Evolutionary conservation across 1,140 invertebrate genomes (phyloP).

Genomic region (Drosophila asahinai): DNA sequence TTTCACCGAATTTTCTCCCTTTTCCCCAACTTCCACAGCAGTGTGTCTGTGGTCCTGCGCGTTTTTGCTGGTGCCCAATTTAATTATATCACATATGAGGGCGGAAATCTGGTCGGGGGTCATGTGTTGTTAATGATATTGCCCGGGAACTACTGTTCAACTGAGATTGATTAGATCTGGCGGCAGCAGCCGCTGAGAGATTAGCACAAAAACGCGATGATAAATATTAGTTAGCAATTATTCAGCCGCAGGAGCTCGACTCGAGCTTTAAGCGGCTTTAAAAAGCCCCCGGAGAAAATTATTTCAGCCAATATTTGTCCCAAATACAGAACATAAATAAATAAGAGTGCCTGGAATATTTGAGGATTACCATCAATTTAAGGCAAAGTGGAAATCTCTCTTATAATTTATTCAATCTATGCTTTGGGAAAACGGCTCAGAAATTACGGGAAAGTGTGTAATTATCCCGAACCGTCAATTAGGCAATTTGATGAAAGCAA

Average conservation of each 20-base stretch:
- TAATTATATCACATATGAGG: conserved; percentile 67
- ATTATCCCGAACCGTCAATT: conserved; percentile 17
- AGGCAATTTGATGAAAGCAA: conserved; percentile 17
- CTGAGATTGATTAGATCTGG: conserved; percentile 68
- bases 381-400: not conserved
- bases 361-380: conserved; percentile 5
- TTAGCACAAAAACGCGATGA: conserved; percentile 39
- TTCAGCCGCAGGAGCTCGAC: not conserved
- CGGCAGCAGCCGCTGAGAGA: conserved; percentile 20
- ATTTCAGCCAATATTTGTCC: conserved; percentile 15
- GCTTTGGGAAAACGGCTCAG: not conserved
- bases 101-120: conserved; percentile 23
- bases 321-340: conserved; percentile 6
- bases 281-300: not conserved
- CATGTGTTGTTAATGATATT: conserved; percentile 75
- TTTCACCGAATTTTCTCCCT: conserved; percentile 8
- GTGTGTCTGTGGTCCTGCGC: conserved; percentile 13
- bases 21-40: not conserved
- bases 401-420: conserved; percentile 32
- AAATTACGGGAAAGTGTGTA: not conserved
- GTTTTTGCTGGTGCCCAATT: conserved; percentile 50
- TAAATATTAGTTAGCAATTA: conserved; percentile 55
- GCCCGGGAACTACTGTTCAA: conserved; percentile 47
- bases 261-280: conserved; percentile 12
- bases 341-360: conserved; percentile 2